A percentile compares a stretch with the other conserved stretches of the same genome.
These are phyloP conservation scores for Sorex fumeus DNA, from an alignment of 2,113 vertebrate species.

Conservation along the genomic window DNA sequence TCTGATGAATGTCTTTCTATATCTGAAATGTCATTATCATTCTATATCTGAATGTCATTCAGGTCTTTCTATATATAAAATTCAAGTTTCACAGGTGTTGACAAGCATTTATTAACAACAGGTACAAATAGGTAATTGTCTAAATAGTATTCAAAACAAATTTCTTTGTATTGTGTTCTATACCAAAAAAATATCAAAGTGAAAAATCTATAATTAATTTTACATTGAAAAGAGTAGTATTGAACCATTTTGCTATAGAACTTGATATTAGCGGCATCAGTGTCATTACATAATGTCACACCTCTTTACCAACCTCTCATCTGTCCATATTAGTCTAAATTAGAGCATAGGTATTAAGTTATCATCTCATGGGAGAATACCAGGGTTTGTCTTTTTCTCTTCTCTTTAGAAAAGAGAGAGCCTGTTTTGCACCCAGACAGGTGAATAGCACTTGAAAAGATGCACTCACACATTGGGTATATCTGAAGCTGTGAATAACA, in stretches of 20 bases:
- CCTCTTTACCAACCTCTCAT: background rate
- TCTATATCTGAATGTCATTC: too few species aligned
- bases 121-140: background rate
- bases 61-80: too few species aligned
- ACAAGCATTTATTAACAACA: slow-evolving; percentile 49
- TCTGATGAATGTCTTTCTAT: too few species aligned
- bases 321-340: background rate
- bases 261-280: background rate
- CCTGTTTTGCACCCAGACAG: background rate
- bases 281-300: background rate
- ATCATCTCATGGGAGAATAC: background rate
- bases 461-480: background rate
- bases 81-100: background rate
- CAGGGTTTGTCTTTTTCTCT: background rate
- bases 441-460: background rate
- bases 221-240: background rate
- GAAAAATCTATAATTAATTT: slow-evolving; percentile 10
- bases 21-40: too few species aligned
- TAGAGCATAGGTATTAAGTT: background rate
- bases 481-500: background rate
- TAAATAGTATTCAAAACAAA: slow-evolving; percentile 26
- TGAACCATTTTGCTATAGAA: background rate
- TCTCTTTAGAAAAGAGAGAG: background rate
- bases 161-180: background rate
- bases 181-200: background rate